Conservation (phyloP, 1,140 invertebrate species). For the Zaprionus africanus region DNA sequence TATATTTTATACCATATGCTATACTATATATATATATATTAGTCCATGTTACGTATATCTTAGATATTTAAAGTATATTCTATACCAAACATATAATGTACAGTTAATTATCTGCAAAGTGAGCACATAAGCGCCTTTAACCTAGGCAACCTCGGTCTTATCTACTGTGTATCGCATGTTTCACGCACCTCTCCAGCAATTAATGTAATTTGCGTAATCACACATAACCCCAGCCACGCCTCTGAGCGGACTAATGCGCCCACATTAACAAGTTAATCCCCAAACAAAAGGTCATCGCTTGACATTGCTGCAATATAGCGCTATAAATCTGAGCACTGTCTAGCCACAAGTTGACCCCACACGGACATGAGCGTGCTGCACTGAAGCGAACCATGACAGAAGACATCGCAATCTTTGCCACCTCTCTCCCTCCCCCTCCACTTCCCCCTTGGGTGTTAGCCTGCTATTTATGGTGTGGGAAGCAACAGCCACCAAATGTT, state of each 20-base stretch:
- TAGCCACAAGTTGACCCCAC: conserved; percentile 40
- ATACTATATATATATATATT: no score
- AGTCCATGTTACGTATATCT: no score
- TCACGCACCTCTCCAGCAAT: background rate
- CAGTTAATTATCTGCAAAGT: background rate
- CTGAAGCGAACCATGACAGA: conserved; percentile 14
- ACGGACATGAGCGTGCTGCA: conserved; percentile 19
- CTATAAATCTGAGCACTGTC: conserved; percentile 59
- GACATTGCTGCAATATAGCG: conserved; percentile 38
- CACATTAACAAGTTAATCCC: conserved; percentile 30
- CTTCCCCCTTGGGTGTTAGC: background rate
- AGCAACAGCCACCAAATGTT: background rate
- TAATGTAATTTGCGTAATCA: background rate
- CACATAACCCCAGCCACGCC: background rate
- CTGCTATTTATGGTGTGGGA: background rate
- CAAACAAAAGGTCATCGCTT: conserved; percentile 20
- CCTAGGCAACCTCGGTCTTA: no score
- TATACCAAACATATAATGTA: background rate
- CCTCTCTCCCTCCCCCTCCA: background rate
- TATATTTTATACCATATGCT: no score
- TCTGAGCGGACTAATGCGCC: background rate
- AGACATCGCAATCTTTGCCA: background rate
- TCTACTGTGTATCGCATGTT: background rate
- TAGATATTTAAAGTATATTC: no score
- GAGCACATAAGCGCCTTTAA: no score